Evolutionary conservation across 1,140 invertebrate species (phyloP), one percentile per base, ranked within the genome.

Genomic region (Alviniconcha marisindica): DNA sequence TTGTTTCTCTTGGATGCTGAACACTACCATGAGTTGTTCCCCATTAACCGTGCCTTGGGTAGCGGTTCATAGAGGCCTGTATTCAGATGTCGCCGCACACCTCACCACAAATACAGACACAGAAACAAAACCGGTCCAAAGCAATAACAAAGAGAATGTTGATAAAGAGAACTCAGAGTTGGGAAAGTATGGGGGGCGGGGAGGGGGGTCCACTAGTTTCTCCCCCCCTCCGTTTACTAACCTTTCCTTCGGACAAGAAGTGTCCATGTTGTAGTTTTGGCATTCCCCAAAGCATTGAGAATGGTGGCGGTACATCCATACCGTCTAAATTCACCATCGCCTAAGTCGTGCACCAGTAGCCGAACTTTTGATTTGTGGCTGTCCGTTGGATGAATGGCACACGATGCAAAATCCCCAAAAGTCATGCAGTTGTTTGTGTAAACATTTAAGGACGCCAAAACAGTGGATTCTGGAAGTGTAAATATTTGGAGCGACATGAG

Each of bases 331-430:
- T 69, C 78, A n/a, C 60, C 78, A 21, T 80, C 56, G 2, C 24
- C 78, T 24, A 80, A 12, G 40, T 80, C 78, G 28, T 42, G 56
- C 21, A 80, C 78, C 36, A 80, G n/a, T 14, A 66, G 36, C 18
- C 40, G 33, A 28, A 80, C 18, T 2, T 15, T 15, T 12, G 78
- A 66, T 15, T 44, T 80, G 15, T 60, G 54, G 28, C 24, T 69
- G 56, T 80, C 60, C 18, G 54, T 66, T 40, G 78, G 40, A 48
- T 80, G 28, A 28, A 80, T 80, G 4, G 31, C 78, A 69, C 78
- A 80, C 33, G 78, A 80, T n/a, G 78, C 21, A 69, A 42, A 80
- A n/a, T 80, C 56, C 18, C 14, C 21, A 28, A 40, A 69, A 12
- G 78, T 80, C 40, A 44, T 66, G 60, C 78, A 80, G 15, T 66